Percentiles rank a stretch among this genome's conserved stretches.
These are phyloP conservation scores for Sparidentex hasta DNA, from an alignment of 2,797 vertebrate genomes.

Conservation along the genomic window DNA sequence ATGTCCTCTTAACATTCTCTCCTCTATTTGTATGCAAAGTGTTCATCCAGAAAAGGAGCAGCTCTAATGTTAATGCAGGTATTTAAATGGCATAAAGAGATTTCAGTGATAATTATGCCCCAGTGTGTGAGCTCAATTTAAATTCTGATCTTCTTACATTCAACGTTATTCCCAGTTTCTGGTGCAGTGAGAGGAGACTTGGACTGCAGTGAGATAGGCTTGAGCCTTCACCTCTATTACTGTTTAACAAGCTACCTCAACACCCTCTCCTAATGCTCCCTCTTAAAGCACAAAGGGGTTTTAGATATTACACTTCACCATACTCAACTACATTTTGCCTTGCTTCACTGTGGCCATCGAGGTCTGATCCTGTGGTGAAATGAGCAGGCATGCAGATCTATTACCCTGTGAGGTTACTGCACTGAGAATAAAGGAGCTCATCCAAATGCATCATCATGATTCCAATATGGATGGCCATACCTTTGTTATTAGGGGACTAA, in stretches of 20 bases:
- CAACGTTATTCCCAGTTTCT: constrained; percentile 6
- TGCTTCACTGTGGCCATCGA: not conserved
- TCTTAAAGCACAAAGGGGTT: constrained; percentile 31
- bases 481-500: constrained; percentile 10
- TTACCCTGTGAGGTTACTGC: not conserved
- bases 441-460: constrained; percentile 43
- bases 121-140: constrained; percentile 12
- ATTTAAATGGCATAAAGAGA: not conserved
- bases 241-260: constrained; percentile 7
- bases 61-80: not conserved
- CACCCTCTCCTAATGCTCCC: constrained; percentile 9
- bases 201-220: not conserved
- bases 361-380: constrained; percentile 35
- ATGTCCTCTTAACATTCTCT: not conserved
- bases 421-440: constrained; percentile 27
- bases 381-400: constrained; percentile 45
- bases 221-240: constrained; percentile 22
- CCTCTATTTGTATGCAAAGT: not conserved
- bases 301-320: constrained; percentile 15
- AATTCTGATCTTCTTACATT: constrained; percentile 24
- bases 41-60: not conserved
- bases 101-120: constrained; percentile 18
- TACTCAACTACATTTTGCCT: constrained; percentile 28
- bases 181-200: constrained; percentile 1
- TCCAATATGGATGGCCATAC: constrained; percentile 15